Base-by-base conservation (phyloP, 2,113 vertebrate genomes). In the Chlorodrepanis virens region DNA sequence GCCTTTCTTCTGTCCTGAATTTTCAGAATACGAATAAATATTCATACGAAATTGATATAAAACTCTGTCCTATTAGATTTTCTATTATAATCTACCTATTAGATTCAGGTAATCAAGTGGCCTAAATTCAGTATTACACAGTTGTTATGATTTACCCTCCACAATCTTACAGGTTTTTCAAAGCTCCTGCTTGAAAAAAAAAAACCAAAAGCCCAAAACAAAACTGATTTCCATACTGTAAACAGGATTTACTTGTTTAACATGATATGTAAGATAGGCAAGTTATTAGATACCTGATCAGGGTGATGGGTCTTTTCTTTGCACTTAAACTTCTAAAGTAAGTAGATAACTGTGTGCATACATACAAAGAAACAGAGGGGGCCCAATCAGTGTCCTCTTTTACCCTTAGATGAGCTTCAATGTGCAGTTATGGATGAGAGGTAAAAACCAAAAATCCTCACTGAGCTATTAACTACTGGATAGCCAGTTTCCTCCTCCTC, bases 211-310 rank as follows among this genome's bases (percentile, higher is more conserved):
- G 31, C 29, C 28, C 28, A 12, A 54, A 53, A 18, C 28, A n/a
- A 49, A 28, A 5, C 17, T 14, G 8, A 42, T 24, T 86, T 56
- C 20, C 27, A 54, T 22, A 40, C 3, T 37, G 9, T 18, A 74
- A 83, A 22, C 6, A 56, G 7, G 21, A 69, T 60, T 40, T 80
- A 68, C 20, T 12, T 28, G 27, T 47, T 91, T 56, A 72, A 52
- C 29, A 31, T 14, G 19, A 44, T 33, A 65, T 10, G 14, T 19
- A 31, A 0, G 0, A 72, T 2, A 72, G 12, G 23, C 11, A 59
- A 35, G 39, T 60, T 29, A 54, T 22, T 31, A 50, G 35, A 40
- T 31, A 72, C 22, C 13, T 31, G 12, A 44, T 15, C 1, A 0
- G 28, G 16, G 33, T 15, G 11, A 45, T 12, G 22, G 3, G 2